Conservation (phyloP, 2,797 vertebrate species). For the Odontamblyopus lacepedii region DNA sequence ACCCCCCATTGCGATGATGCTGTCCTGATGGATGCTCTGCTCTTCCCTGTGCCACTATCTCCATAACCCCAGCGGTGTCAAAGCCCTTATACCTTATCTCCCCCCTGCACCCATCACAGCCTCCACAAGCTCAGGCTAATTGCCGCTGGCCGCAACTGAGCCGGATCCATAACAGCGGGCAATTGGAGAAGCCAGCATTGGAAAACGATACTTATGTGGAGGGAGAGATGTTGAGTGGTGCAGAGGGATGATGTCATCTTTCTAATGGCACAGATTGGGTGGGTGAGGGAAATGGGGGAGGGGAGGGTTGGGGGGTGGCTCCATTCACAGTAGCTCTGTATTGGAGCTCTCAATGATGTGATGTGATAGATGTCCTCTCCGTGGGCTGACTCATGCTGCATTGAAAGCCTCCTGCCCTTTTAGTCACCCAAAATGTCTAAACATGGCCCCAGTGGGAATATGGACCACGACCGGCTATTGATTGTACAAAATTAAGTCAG, state of each 20-base stretch:
- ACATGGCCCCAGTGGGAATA: not conserved
- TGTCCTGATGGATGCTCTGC: constrained; percentile 48
- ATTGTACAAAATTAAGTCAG: not conserved
- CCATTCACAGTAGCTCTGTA: constrained; percentile 62
- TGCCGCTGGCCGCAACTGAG: constrained; percentile 44
- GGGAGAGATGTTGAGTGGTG: constrained; percentile 54
- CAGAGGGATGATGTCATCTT: constrained; percentile 81
- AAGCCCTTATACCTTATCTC: constrained; percentile 47
- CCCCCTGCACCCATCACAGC: constrained; percentile 22
- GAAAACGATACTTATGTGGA: constrained; percentile 54
- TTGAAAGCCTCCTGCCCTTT: constrained; percentile 3
- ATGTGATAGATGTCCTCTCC: constrained; percentile 48
- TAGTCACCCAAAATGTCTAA: constrained; percentile 3
- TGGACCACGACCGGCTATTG: not conserved
- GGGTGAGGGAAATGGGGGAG: not conserved
- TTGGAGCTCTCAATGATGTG: constrained; percentile 60
- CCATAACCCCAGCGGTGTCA: constrained; percentile 14
- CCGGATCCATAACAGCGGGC: constrained; percentile 55
- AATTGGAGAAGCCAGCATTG: constrained; percentile 62
- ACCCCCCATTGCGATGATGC: constrained; percentile 30
- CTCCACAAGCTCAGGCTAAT: constrained; percentile 52
- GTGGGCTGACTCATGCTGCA: constrained; percentile 24
- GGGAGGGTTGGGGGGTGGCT: constrained; percentile 40
- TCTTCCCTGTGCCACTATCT: constrained; percentile 38
- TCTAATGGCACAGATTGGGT: constrained; percentile 64